phyloP scores from a whole-genome alignment of 1,140 invertebrate species.

The Manduca sexta region DNA sequence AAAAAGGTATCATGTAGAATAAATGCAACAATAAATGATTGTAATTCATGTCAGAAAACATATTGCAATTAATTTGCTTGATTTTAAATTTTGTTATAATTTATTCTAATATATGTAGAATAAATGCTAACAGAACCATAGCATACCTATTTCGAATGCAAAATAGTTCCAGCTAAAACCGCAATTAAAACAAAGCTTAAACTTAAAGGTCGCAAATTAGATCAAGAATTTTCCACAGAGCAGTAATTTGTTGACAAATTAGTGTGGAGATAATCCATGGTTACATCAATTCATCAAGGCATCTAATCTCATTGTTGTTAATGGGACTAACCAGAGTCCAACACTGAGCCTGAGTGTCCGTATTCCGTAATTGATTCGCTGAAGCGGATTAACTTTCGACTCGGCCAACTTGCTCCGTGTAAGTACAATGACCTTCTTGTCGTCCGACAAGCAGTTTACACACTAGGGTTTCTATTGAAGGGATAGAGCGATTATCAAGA shows the following conservation, averaged over 20 bases:
- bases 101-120: no score
- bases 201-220: no score
- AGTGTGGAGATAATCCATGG: constrained; percentile 31
- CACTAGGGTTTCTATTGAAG: constrained; percentile 56
- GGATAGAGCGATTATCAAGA: constrained; percentile 48
- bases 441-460: constrained; percentile 26
- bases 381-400: constrained; percentile 42
- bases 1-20: no score
- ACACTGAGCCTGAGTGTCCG: constrained; percentile 15
- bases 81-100: no score
- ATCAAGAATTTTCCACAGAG: no score
- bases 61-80: no score
- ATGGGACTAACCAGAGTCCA: no score
- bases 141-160: no score
- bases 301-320: constrained; percentile 41
- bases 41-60: no score
- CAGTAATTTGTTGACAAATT: constrained; percentile 21
- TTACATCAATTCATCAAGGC: constrained; percentile 30
- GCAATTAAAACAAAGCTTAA: background rate
- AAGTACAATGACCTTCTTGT: constrained; percentile 35
- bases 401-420: constrained; percentile 18
- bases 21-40: no score
- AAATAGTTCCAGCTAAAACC: background rate
- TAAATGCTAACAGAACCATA: no score
- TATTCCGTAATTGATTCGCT: constrained; percentile 44